Percentiles rank a stretch among this genome's conserved stretches.
Evolutionary conservation across 2,113 vertebrate genomes (phyloP).

Genomic region (Aix galericulata): DNA sequence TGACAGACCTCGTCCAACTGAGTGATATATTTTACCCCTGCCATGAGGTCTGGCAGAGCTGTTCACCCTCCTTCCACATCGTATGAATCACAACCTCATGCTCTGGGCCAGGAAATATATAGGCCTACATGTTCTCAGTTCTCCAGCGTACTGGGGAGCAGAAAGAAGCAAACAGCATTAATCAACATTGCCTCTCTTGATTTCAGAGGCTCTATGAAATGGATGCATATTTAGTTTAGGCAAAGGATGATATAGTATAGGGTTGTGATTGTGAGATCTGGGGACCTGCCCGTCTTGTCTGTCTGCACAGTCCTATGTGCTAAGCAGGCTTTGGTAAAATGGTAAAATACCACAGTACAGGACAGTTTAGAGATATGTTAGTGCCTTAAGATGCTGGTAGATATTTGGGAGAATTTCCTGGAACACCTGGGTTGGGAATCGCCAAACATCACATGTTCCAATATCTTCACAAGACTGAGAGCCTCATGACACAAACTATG

Average conservation of each 20-base stretch:
- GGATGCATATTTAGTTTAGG: background rate
- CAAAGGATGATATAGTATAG: background rate
- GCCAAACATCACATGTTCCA: background rate
- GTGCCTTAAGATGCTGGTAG: background rate
- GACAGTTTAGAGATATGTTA: background rate
- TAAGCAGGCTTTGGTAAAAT: background rate
- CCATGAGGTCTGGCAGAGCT: conserved; percentile 1
- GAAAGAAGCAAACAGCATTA: background rate
- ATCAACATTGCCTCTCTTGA: background rate
- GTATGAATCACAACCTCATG: background rate
- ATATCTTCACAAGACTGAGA: background rate
- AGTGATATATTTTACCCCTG: background rate
- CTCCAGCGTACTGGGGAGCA: background rate
- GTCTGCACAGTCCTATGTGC: background rate
- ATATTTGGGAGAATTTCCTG: background rate
- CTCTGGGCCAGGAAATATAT: background rate
- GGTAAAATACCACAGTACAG: background rate
- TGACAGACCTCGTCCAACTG: background rate
- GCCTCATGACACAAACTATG: background rate
- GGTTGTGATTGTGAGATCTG: background rate
- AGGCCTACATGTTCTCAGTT: background rate
- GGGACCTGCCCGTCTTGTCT: background rate
- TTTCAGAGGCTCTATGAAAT: background rate
- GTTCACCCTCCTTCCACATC: background rate
- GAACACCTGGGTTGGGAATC: background rate